Percentiles rank a stretch among this genome's conserved stretches.
Evolutionary conservation across 2,113 vertebrate species (phyloP).

Genomic region (Tachycineta bicolor): DNA sequence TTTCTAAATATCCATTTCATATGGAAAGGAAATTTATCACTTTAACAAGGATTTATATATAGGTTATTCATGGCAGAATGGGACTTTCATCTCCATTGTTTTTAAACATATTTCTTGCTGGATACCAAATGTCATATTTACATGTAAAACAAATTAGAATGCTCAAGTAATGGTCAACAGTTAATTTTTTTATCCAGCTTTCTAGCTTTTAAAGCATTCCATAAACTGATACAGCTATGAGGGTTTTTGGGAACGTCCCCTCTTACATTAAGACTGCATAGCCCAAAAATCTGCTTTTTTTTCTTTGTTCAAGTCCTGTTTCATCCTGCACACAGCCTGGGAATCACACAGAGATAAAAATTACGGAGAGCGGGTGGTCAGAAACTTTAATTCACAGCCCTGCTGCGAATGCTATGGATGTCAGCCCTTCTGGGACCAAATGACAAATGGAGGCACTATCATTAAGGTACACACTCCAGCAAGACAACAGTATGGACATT

Average conservation of each 20-base stretch:
- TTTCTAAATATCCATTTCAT: not conserved
- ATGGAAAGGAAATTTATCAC: not conserved
- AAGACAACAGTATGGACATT: accelerated
- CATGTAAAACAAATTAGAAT: not conserved
- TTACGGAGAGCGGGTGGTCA: not conserved
- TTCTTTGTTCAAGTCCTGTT: not conserved
- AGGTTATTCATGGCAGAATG: not conserved
- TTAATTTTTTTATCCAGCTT: not conserved
- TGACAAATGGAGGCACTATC: not conserved
- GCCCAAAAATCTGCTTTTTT: not conserved
- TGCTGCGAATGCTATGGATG: not conserved
- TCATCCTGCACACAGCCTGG: not conserved
- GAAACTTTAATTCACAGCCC: conserved; percentile 1
- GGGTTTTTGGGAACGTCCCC: not conserved
- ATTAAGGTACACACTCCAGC: not conserved
- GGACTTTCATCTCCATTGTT: not conserved
- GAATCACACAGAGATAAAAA: conserved; percentile 18
- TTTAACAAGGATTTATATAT: not conserved
- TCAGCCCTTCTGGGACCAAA: not conserved
- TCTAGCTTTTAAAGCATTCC: not conserved
- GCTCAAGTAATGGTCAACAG: not conserved
- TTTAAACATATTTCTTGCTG: not conserved
- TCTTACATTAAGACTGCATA: not conserved
- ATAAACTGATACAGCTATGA: not conserved
- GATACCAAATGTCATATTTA: not conserved